Base-by-base conservation (phyloP, 2,797 vertebrate species). In the Acanthiza pusilla region DNA sequence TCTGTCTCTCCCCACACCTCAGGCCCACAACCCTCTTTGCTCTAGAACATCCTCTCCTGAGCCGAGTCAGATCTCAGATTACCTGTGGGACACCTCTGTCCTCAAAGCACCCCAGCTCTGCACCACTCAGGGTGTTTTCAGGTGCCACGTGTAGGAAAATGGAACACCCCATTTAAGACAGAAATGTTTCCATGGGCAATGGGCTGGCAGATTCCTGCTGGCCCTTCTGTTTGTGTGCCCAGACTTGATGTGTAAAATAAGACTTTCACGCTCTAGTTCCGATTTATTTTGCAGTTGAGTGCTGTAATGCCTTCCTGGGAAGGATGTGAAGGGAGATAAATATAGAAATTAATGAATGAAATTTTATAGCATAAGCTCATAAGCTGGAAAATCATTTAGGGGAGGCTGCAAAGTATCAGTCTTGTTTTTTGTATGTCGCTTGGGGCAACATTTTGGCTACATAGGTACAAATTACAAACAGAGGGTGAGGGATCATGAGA, bases 331-430 rank as follows among this genome's bases (percentile, higher is more conserved):
- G 54, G 36, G 58, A 84, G 34, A 58, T 82, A 57, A 53, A 55
- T 83, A 45, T 21, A 66, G 43, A 91, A 90, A 88, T 86, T 78
- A 94, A 90, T 86, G 62, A 94, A 81, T 60, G 73, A 78, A 72
- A 54, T 65, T 61, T 91, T 90, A 70, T 20, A 72, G 54, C 32
- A 34, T 80, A 84, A 89, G n/a, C 67, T 87, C 16, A 30, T 71
- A 86, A 91, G 48, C 55, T 91, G 55, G 61, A 83, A 94, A 75
- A 42, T 62, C 9, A 40, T 86, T 80, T 89, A 27, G 40, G n/a
- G 20, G 50, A 54, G 23, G 18, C 65, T 89, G 42, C 40, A 32
- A 85, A 67, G 22, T n/a, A 34, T 47, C 54, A n/a, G 30, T 79
- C 42, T 85, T 91, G 43, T 0, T 5, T 88, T 90, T 84, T 58